A percentile compares a stretch with the other conserved stretches of the same genome.
Conservation (phyloP, 2,888 invertebrate species). For the Fragum sueziense region DNA sequence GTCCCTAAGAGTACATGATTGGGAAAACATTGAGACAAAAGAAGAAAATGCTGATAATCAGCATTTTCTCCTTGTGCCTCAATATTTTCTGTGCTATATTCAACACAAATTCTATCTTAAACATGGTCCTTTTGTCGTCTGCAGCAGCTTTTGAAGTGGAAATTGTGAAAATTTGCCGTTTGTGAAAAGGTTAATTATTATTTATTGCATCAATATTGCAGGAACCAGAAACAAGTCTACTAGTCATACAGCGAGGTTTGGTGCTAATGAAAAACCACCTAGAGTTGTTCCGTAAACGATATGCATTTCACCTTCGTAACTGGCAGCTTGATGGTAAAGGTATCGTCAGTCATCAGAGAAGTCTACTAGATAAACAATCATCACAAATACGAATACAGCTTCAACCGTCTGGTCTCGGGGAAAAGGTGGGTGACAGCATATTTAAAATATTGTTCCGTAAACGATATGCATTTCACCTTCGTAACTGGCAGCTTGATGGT, state of each 20-base stretch:
- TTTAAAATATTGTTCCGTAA: conserved; percentile 92
- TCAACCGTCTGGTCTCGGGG: conserved; percentile 94
- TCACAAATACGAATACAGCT: conserved; percentile 90
- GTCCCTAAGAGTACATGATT: no score
- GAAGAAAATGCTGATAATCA: no score
- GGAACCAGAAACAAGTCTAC: conserved; percentile 90
- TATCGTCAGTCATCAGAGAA: conserved; percentile 90
- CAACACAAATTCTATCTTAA: no score
- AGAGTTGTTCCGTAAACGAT: conserved; percentile 90
- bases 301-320: conserved; percentile 85
- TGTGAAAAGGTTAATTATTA: no score
- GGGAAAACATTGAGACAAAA: no score
- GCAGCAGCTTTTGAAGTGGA: no score
- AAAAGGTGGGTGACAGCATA: conserved; percentile 87
- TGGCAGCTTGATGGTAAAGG: conserved; percentile 94
- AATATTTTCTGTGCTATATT: no score
- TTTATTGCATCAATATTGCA: conserved; percentile 57
- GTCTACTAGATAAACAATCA: conserved; percentile 84
- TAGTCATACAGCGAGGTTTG: conserved; percentile 95
- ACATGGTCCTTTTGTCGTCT: no score
- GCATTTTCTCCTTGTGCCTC: no score
- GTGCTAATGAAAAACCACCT: conserved; percentile 94
- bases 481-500: conserved; percentile 94
- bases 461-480: conserved; percentile 82
- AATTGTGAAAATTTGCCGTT: no score